Percentiles rank a stretch among this genome's conserved stretches.
phyloP scores from a whole-genome alignment of 35 echinoderm and acorn worm genomes.

The Anneissia japonica region DNA sequence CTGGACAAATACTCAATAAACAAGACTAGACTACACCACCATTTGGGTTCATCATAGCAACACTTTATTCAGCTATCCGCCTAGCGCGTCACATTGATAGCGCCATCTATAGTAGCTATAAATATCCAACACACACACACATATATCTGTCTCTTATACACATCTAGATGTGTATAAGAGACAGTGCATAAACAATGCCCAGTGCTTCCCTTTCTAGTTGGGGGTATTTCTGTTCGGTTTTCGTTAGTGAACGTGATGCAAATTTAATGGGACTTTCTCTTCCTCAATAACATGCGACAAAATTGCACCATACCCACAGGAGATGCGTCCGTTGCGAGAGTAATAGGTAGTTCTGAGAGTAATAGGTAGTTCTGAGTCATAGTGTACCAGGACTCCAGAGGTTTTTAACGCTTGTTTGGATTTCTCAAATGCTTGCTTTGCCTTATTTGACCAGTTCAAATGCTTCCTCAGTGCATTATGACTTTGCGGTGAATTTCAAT shows the following conservation, averaged over 20 bases:
- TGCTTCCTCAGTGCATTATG: too few relatives aligned
- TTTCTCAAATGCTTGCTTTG: constrained; percentile 1
- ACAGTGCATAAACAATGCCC: constrained; percentile 33
- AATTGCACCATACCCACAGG: constrained; percentile 30
- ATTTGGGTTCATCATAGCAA: too few relatives aligned
- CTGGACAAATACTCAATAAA: too few relatives aligned
- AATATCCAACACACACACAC: too few relatives aligned
- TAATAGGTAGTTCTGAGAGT: too few relatives aligned
- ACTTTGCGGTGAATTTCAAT: too few relatives aligned
- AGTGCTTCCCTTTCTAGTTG: constrained; percentile 33
- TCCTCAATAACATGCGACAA: constrained; percentile 39
- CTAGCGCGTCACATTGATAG: too few relatives aligned
- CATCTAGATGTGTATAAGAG: too few relatives aligned
- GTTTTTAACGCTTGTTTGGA: neutral
- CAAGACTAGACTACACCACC: too few relatives aligned
- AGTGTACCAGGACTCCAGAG: constrained; percentile 30
- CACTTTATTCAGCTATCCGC: too few relatives aligned
- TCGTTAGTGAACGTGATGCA: constrained; percentile 27
- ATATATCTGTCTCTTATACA: too few relatives aligned
- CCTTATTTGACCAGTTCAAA: neutral
- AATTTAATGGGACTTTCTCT: constrained; percentile 35
- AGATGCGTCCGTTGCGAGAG: constrained; percentile 31
- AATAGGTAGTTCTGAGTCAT: constrained; percentile 27
- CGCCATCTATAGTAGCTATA: too few relatives aligned
- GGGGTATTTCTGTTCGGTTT: constrained; percentile 32